phyloP scores from a whole-genome alignment of 2,888 invertebrate species.

The Orgyia antiqua region DNA sequence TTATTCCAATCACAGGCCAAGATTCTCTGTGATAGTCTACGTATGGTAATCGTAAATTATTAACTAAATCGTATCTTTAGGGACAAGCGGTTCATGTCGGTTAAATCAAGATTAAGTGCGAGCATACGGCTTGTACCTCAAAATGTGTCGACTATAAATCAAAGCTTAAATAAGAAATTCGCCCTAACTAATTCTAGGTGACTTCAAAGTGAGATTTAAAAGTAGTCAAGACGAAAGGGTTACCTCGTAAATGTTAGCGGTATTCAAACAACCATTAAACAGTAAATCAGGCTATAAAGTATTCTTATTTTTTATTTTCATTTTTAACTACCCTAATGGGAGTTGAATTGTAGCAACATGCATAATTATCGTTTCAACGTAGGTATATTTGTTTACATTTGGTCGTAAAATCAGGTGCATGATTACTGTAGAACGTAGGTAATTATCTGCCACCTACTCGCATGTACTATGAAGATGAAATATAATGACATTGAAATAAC shows the following conservation, averaged over 20 bases:
- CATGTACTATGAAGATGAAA: too few relatives aligned
- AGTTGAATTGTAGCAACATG: slow-evolving; percentile 18
- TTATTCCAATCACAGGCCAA: slow-evolving; percentile 5
- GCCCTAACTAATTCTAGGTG: slow-evolving; percentile 53
- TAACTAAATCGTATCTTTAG: slow-evolving; percentile 49
- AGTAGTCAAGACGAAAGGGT: slow-evolving; percentile 37
- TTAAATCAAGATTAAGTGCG: slow-evolving; percentile 70
- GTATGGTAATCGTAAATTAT: slow-evolving; percentile 54
- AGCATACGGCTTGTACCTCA: slow-evolving; percentile 62
- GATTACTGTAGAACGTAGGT: slow-evolving; percentile 1
- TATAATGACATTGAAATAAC: too few relatives aligned
- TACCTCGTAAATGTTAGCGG: slow-evolving; percentile 35
- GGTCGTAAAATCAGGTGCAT: slow-evolving; percentile 8
- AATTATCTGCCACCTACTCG: too few relatives aligned
- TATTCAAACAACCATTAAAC: slow-evolving; percentile 33
- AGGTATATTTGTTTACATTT: slow-evolving; percentile 1
- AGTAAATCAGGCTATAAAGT: slow-evolving; percentile 30
- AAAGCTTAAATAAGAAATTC: slow-evolving; percentile 63
- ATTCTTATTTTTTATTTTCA: slow-evolving; percentile 24
- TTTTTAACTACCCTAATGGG: slow-evolving; percentile 31
- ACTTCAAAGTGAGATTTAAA: slow-evolving; percentile 61
- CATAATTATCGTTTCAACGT: slow-evolving; percentile 6
- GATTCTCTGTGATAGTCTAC: slow-evolving; percentile 27
- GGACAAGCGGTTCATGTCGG: slow-evolving; percentile 54
- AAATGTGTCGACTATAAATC: slow-evolving; percentile 65